These are phyloP conservation scores for Salvelinus fontinalis DNA, from an alignment of 2,113 vertebrate species.

Conservation along the genomic window DNA sequence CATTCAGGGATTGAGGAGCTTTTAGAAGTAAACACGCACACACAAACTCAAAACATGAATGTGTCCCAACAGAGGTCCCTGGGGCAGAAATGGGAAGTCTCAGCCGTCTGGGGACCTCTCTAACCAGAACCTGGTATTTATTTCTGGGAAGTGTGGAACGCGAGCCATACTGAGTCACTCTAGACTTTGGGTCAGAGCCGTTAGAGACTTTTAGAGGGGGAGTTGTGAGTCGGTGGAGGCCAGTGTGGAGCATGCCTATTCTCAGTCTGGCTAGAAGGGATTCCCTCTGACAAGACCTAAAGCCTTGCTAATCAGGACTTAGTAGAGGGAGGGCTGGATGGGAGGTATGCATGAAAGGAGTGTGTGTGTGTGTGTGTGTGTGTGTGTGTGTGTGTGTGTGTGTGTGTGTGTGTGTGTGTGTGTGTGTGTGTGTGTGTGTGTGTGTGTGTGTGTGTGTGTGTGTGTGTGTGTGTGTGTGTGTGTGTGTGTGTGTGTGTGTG, in stretches of 20 bases:
- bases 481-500: too few relatives aligned
- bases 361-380: not conserved
- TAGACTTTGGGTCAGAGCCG: slow-evolving; percentile 58
- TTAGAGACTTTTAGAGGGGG: slow-evolving; percentile 58
- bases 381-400: too few relatives aligned
- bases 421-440: too few relatives aligned
- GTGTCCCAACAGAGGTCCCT: slow-evolving; percentile 51
- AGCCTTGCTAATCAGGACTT: slow-evolving; percentile 40
- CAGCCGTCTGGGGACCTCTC: slow-evolving; percentile 54
- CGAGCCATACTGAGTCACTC: slow-evolving; percentile 62
- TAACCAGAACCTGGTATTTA: slow-evolving; percentile 52
- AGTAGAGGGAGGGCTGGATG: not conserved
- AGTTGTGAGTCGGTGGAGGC: slow-evolving; percentile 55
- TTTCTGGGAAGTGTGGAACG: slow-evolving; percentile 70
- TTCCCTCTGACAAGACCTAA: slow-evolving; percentile 71
- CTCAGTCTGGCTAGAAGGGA: slow-evolving; percentile 65
- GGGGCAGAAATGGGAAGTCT: slow-evolving; percentile 47
- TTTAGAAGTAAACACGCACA: not conserved
- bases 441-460: slow-evolving; percentile 12
- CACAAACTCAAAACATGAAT: slow-evolving; percentile 33
- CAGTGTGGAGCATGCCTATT: slow-evolving; percentile 53
- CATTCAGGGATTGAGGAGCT: slow-evolving; percentile 34
- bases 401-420: too few relatives aligned
- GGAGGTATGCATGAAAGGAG: slow-evolving; percentile 29
- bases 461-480: not conserved